Conservation (phyloP, 2,113 vertebrate species). For the Ophiodon elongatus region DNA sequence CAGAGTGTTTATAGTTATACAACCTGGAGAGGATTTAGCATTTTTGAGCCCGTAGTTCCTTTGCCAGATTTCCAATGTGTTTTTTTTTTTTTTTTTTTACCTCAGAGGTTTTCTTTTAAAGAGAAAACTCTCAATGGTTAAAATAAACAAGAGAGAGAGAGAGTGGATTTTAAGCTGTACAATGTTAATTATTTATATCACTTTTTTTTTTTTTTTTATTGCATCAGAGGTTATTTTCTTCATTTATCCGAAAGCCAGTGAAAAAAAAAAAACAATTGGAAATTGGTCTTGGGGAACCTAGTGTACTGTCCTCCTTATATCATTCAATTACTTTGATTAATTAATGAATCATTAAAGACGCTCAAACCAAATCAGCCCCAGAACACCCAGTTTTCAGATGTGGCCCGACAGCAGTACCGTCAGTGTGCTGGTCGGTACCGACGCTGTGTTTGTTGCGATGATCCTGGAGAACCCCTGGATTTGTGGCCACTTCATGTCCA, state of each 20-base stretch:
- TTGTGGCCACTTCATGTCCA: conserved; percentile 51
- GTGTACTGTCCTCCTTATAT: not conserved
- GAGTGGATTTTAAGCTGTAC: no score
- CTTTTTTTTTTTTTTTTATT: not conserved
- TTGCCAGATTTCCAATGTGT: no score
- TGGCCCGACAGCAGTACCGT: conserved; percentile 49
- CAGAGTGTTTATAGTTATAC: no score
- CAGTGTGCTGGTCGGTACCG: conserved; percentile 17
- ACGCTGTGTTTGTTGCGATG: conserved; percentile 19
- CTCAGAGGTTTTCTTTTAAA: no score
- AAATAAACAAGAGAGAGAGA: no score
- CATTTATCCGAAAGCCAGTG: not conserved
- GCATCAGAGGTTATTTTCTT: not conserved
- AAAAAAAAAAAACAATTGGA: no score
- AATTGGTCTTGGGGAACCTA: no score
- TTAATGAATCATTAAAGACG: conserved; percentile 2
- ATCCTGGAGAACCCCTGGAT: conserved; percentile 57
- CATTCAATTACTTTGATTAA: not conserved
- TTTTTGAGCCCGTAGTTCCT: no score
- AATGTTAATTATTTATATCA: no score
- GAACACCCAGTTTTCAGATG: conserved; percentile 13
- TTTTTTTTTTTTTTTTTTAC: no score
- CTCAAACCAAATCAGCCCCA: conserved; percentile 33
- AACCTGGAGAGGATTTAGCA: no score
- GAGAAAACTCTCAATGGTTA: no score